A percentile compares a stretch with the other conserved stretches of the same genome.
Evolutionary conservation across 2,888 invertebrate species (phyloP).

Genomic region (Ormyrus thymus): DNA sequence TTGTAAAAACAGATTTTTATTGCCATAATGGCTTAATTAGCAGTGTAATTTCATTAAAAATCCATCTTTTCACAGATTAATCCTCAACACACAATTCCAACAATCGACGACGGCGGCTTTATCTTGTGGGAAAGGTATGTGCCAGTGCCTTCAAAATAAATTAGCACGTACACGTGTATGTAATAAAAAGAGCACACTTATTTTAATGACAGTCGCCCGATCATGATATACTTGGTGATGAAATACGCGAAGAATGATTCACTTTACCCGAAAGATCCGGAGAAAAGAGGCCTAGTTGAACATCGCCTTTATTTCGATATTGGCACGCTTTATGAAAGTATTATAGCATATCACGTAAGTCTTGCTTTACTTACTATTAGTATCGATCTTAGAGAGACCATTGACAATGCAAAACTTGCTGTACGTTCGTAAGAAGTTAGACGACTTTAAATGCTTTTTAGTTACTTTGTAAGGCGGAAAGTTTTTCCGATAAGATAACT

Average conservation of each 20-base stretch:
- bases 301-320: conserved; percentile 88
- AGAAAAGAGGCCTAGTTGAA: conserved; percentile 85
- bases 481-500: too few relatives aligned
- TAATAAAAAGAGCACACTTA: conserved; percentile 14
- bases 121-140: conserved; percentile 84
- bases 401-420: too few relatives aligned
- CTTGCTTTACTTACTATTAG: background rate
- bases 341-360: conserved; percentile 85
- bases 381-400: too few relatives aligned
- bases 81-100: conserved; percentile 90
- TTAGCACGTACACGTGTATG: conserved; percentile 15
- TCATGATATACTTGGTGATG: conserved; percentile 86
- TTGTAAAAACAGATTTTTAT: too few relatives aligned
- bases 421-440: too few relatives aligned
- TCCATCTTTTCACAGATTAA: conserved; percentile 78
- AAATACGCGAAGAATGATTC: conserved; percentile 87
- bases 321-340: conserved; percentile 83
- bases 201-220: conserved; percentile 80
- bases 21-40: too few relatives aligned
- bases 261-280: conserved; percentile 85
- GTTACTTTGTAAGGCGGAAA: too few relatives aligned
- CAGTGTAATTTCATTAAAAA: too few relatives aligned
- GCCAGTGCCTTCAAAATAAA: background rate
- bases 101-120: conserved; percentile 88
- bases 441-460: too few relatives aligned